Percentiles rank a stretch among this genome's conserved stretches.
Evolutionary conservation across 2,113 vertebrate genomes (phyloP).

Genomic region (Tonatia bakeri): DNA sequence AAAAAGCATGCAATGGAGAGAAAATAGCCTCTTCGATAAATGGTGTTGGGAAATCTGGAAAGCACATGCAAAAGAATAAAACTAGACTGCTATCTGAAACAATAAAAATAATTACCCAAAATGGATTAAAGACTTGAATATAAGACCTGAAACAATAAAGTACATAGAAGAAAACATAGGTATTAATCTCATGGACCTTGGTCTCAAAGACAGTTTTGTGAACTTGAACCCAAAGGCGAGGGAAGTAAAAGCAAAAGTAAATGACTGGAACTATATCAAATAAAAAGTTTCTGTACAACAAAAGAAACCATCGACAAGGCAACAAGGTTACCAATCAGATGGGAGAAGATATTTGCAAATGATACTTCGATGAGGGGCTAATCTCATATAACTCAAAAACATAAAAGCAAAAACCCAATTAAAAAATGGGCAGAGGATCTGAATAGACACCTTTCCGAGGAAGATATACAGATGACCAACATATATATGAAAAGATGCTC

Average conservation of each 20-base stretch:
- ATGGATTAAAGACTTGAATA: neutral
- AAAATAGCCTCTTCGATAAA: neutral
- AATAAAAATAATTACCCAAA: neutral
- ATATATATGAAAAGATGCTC: too few species aligned
- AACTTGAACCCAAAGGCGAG: too few species aligned
- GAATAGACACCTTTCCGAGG: too few species aligned
- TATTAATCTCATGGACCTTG: too few species aligned
- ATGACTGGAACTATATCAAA: too few species aligned
- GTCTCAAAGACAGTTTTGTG: too few species aligned
- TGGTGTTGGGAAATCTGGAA: neutral
- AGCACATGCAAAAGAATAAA: neutral
- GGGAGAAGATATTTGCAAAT: neutral
- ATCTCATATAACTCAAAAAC: neutral
- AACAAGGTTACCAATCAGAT: too few species aligned
- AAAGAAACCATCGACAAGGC: too few species aligned
- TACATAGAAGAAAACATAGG: neutral
- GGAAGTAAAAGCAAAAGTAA: too few species aligned
- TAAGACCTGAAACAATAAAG: neutral
- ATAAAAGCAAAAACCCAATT: neutral
- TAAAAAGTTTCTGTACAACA: too few species aligned
- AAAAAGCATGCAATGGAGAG: neutral
- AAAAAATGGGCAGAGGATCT: too few species aligned
- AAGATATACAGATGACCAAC: too few species aligned
- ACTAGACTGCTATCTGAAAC: neutral
- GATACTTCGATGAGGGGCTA: neutral